These are phyloP conservation scores for Philereme vetulata DNA, from an alignment of 2,888 invertebrate species.

Conservation along the genomic window DNA sequence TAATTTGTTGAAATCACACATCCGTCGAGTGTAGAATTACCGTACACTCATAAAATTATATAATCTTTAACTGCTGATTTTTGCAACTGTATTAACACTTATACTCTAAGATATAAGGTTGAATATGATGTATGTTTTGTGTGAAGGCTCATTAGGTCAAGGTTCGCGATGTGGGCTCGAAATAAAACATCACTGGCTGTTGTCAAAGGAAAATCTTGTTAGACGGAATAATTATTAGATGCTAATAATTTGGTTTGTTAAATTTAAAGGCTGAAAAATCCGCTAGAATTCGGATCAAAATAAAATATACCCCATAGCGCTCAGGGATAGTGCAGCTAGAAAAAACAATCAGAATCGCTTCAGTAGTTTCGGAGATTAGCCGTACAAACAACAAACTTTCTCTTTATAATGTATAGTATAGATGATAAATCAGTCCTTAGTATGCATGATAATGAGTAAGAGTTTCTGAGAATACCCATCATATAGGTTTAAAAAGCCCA, in stretches of 20 bases:
- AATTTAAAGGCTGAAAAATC: not conserved
- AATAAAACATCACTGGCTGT: constrained; percentile 21
- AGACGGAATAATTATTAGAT: constrained; percentile 18
- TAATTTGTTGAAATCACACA: constrained; percentile 39
- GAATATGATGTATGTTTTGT: constrained; percentile 13
- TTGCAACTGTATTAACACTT: constrained; percentile 10
- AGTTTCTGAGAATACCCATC: too few relatives aligned
- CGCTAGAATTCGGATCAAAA: too few relatives aligned
- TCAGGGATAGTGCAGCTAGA: too few relatives aligned
- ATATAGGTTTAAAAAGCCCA: too few relatives aligned
- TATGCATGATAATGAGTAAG: too few relatives aligned
- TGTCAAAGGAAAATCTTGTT: constrained; percentile 29
- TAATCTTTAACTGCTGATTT: constrained; percentile 27
- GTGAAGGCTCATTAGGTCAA: constrained; percentile 38
- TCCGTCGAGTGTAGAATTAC: constrained; percentile 37
- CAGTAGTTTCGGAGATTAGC: too few relatives aligned
- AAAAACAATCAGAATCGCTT: too few relatives aligned
- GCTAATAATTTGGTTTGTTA: not conserved
- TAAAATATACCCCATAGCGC: too few relatives aligned
- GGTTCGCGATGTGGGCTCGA: constrained; percentile 27
- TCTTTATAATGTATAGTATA: too few relatives aligned
- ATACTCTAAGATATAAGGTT: constrained; percentile 17
- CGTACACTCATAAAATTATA: constrained; percentile 35
- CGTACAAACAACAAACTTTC: too few relatives aligned
- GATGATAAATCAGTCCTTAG: too few relatives aligned